These are phyloP conservation scores for Erebia palarica DNA, from an alignment of 2,888 invertebrate genomes.

Conservation along the genomic window DNA sequence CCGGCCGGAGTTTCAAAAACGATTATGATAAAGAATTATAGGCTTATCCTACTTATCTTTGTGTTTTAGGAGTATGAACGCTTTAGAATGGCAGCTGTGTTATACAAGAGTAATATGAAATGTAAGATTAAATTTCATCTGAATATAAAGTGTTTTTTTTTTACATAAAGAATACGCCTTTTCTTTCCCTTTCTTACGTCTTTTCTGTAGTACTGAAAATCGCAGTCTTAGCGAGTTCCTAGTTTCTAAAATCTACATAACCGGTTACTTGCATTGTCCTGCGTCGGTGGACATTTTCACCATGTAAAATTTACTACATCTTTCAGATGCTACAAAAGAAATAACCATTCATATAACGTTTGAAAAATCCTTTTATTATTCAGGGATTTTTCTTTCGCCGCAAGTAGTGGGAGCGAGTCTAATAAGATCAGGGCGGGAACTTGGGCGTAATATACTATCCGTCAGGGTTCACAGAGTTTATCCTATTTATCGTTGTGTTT, in stretches of 20 bases:
- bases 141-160: too few relatives aligned
- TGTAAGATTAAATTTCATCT: too few relatives aligned
- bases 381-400: conserved; percentile 16
- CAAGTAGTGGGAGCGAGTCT: background rate
- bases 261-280: too few relatives aligned
- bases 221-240: too few relatives aligned
- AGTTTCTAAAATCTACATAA: too few relatives aligned
- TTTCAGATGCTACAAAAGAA: background rate
- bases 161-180: too few relatives aligned
- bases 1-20: too few relatives aligned
- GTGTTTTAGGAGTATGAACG: conserved; percentile 9
- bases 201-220: too few relatives aligned
- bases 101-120: background rate
- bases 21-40: too few relatives aligned
- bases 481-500: conserved; percentile 11
- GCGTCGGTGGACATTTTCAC: too few relatives aligned
- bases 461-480: conserved; percentile 1
- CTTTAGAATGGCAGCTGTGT: background rate
- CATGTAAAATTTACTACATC: background rate
- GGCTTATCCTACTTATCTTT: background rate
- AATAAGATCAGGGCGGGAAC: conserved; percentile 15
- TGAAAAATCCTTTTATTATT: conserved; percentile 20
- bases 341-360: conserved; percentile 8
- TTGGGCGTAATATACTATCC: conserved; percentile 11
- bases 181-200: too few relatives aligned